Conservation (phyloP, 2,888 invertebrate genomes). For the Cataglyphis livida region DNA sequence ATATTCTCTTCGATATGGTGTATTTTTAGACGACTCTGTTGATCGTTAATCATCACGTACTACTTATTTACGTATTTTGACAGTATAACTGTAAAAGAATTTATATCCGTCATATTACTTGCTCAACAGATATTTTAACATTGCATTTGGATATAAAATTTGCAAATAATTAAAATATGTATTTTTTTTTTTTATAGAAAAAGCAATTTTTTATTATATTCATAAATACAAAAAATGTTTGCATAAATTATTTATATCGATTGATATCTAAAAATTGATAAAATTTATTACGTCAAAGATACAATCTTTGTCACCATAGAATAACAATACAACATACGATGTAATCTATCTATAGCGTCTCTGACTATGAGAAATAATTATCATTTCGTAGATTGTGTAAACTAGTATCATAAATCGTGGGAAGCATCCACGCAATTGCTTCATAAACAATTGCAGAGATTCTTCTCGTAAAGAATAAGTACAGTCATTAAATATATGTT, state of each 20-base stretch:
- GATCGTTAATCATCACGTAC: conserved; percentile 7
- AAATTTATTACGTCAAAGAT: conserved; percentile 7
- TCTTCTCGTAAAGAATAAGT: conserved; percentile 34
- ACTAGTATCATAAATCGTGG: conserved; percentile 35
- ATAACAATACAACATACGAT: neutral
- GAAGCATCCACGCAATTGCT: conserved; percentile 29
- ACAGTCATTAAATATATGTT: conserved; percentile 29
- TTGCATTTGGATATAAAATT: neutral
- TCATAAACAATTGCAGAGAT: conserved; percentile 30
- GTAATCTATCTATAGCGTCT: conserved; percentile 19
- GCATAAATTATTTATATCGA: neutral
- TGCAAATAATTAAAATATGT: neutral
- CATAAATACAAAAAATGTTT: neutral
- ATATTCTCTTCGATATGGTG: neutral
- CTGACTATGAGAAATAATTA: conserved; percentile 44
- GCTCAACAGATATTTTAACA: neutral
- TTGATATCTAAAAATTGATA: neutral
- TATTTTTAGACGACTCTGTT: neutral
- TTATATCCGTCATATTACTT: neutral
- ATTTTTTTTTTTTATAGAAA: neutral
- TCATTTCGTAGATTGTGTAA: conserved; percentile 38
- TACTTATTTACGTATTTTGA: neutral
- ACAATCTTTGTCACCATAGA: conserved; percentile 24
- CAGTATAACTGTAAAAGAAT: neutral
- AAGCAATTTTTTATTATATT: neutral